These are phyloP conservation scores for Ciona savignyi DNA, from an alignment of 23 tunicate genomes.

Conservation along the genomic window DNA sequence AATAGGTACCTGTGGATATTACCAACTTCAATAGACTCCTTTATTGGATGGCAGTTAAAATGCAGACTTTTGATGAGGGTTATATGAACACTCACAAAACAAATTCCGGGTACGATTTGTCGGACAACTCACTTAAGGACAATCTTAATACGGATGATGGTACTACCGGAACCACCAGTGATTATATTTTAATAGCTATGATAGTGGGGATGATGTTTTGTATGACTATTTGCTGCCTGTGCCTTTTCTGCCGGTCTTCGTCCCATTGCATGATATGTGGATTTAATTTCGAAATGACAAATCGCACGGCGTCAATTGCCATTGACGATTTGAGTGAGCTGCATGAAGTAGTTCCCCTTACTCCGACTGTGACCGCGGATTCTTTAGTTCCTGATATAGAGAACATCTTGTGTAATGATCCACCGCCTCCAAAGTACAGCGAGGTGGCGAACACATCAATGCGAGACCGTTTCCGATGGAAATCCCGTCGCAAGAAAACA, in stretches of 20 bases:
- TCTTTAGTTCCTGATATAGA: conserved; percentile 60
- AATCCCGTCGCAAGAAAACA: conserved; percentile 8
- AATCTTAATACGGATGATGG: not conserved
- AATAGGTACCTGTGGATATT: too few relatives aligned
- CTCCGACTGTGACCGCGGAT: conserved; percentile 57
- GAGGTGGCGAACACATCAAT: conserved; percentile 56
- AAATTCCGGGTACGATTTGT: not conserved
- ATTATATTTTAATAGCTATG: conserved; percentile 91
- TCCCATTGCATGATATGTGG: conserved; percentile 73
- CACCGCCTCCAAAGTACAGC: conserved; percentile 89
- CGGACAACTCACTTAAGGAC: not conserved
- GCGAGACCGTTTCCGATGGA: conserved; percentile 30
- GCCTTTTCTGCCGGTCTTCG: conserved; percentile 81
- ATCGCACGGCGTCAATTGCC: conserved; percentile 28
- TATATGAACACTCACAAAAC: not conserved
- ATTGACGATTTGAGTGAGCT: conserved; percentile 72
- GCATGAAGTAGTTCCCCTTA: conserved; percentile 93
- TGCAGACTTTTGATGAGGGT: not conserved
- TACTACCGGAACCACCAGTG: conserved; percentile 62
- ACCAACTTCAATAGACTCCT: too few relatives aligned
- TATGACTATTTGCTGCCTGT: conserved; percentile 89
- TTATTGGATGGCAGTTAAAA: too few relatives aligned
- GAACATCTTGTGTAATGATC: conserved; percentile 57
- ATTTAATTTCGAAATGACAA: conserved; percentile 78
- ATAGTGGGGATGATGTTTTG: conserved; percentile 87